These are phyloP conservation scores for Poeciliopsis occidentalis DNA, from an alignment of 2,113 vertebrate genomes.

Conservation along the genomic window DNA sequence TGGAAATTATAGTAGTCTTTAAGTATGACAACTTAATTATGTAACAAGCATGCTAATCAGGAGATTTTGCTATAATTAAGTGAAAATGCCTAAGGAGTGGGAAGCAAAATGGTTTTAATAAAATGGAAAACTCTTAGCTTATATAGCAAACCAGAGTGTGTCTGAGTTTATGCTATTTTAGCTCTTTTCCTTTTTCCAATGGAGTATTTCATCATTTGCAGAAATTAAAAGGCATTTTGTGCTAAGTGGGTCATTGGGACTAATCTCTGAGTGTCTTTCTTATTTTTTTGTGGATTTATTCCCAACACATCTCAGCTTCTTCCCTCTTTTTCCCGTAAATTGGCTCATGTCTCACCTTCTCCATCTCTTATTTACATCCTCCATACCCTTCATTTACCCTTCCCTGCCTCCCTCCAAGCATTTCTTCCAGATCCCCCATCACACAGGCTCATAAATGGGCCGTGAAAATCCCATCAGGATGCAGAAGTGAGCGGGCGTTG, in stretches of 20 bases:
- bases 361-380: constrained; percentile 27
- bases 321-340: background rate
- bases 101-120: constrained; percentile 2
- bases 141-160: background rate
- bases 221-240: constrained; percentile 45
- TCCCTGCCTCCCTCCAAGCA: background rate
- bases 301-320: background rate
- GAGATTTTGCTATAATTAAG: background rate
- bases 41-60: constrained; percentile 4
- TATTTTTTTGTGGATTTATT: constrained; percentile 22
- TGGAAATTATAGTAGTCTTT: background rate
- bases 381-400: constrained; percentile 13
- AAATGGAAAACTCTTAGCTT: background rate
- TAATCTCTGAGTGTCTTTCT: constrained; percentile 26
- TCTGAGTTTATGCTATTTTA: background rate
- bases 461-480: constrained; percentile 67
- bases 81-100: background rate
- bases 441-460: constrained; percentile 57
- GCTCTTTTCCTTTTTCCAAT: constrained; percentile 19
- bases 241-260: constrained; percentile 59
- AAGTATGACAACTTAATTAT: background rate
- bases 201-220: constrained; percentile 34
- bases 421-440: constrained; percentile 15
- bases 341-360: constrained; percentile 17
- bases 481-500: constrained; percentile 48